A percentile compares a stretch with the other conserved stretches of the same genome.
Conservation (phyloP, 2,113 vertebrate genomes). For the Melanostigma gelatinosum region DNA sequence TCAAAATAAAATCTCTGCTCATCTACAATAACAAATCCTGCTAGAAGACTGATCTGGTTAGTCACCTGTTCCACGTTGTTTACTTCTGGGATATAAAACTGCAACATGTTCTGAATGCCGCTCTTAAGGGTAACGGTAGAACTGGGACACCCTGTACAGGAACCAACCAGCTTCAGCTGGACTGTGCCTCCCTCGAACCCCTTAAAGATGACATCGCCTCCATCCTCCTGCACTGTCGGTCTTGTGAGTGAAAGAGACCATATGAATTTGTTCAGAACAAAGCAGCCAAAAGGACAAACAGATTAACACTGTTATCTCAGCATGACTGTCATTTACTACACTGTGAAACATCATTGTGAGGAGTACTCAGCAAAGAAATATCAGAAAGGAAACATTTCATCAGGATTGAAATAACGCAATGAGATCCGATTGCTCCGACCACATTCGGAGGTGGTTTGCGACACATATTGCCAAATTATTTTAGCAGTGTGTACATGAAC, state of each 20-base stretch:
- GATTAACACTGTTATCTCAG: constrained; percentile 23
- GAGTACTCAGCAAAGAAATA: not conserved
- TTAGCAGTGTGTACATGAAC: not conserved
- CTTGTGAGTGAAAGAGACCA: constrained; percentile 59
- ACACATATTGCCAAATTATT: not conserved
- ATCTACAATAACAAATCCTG: not conserved
- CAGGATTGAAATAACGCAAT: constrained; percentile 1
- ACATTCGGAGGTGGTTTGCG: not conserved
- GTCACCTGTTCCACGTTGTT: constrained; percentile 83
- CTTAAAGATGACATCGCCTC: constrained; percentile 85
- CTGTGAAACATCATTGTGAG: not conserved
- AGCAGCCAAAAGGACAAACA: constrained; percentile 2
- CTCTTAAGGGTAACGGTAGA: constrained; percentile 83
- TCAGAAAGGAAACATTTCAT: not conserved
- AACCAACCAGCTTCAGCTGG: constrained; percentile 84
- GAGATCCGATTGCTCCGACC: not conserved
- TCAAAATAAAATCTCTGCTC: constrained; percentile 10
- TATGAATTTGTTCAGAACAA: constrained; percentile 25
- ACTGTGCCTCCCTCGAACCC: constrained; percentile 84
- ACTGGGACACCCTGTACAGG: constrained; percentile 87
- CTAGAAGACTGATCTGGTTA: not conserved
- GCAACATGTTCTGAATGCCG: constrained; percentile 87
- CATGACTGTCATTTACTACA: not conserved
- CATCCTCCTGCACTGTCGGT: constrained; percentile 86
- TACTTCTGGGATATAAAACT: constrained; percentile 87